Conservation (phyloP, 2,113 vertebrate species). For the Cyphomyrus discorhynchus region DNA sequence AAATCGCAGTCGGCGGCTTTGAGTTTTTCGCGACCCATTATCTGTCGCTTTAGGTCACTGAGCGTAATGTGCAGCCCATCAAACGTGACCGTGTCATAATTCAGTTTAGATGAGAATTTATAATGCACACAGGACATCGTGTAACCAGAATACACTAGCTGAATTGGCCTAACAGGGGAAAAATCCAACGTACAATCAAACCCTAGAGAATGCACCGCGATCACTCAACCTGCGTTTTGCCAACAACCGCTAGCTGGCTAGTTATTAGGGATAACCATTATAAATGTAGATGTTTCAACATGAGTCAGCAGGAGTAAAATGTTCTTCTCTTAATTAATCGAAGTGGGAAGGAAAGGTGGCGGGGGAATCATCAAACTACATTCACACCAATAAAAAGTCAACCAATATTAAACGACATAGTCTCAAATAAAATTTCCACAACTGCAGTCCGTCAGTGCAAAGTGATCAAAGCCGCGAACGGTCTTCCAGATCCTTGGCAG, state of each 20-base stretch:
- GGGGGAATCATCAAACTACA: conserved; percentile 7
- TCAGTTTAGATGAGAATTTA: conserved; percentile 95
- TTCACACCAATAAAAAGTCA: conserved; percentile 18
- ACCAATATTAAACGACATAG: conserved; percentile 15
- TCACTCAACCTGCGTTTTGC: neutral
- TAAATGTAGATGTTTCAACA: neutral
- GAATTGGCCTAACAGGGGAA: neutral
- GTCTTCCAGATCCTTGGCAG: conserved; percentile 9
- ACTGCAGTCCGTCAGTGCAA: conserved; percentile 15
- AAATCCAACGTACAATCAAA: conserved; percentile 17
- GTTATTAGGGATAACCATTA: neutral
- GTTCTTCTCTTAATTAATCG: conserved; percentile 1
- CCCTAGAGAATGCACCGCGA: neutral
- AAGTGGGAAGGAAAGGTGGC: neutral
- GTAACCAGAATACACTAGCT: conserved; percentile 36
- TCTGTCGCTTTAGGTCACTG: conserved; percentile 86
- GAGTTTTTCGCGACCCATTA: conserved; percentile 90
- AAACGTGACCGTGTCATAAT: conserved; percentile 92
- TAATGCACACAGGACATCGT: conserved; percentile 92
- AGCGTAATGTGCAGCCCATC: conserved; percentile 87
- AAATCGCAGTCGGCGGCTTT: conserved; percentile 88
- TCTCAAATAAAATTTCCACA: conserved; percentile 10
- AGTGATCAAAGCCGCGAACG: neutral
- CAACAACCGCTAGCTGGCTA: conserved; percentile 20
- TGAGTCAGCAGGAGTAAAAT: neutral